Evolutionary conservation across 2,888 invertebrate species (phyloP).

Genomic region (Glaucopsyche alexis): DNA sequence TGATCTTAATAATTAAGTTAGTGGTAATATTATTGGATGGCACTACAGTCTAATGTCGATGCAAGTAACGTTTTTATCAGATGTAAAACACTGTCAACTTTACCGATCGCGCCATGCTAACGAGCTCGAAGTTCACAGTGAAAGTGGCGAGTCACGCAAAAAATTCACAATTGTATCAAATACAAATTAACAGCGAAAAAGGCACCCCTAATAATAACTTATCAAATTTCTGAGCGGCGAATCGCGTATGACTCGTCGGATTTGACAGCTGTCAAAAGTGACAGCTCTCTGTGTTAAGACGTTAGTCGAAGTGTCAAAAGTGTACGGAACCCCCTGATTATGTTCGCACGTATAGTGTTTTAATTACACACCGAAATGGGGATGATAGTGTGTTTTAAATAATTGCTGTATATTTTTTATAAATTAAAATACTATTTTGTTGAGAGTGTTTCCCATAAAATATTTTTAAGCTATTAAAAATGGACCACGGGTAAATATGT

Average conservation of each 20-base stretch:
- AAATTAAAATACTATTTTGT: background rate
- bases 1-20: no score
- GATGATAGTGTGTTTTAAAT: slow-evolving; percentile 36
- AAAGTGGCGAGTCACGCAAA: slow-evolving; percentile 61
- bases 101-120: slow-evolving; percentile 16
- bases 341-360: slow-evolving; percentile 62
- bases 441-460: background rate
- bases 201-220: slow-evolving; percentile 66
- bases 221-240: slow-evolving; percentile 55
- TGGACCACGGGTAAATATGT: background rate
- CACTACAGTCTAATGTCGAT: background rate
- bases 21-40: no score
- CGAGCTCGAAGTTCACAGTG: slow-evolving; percentile 37
- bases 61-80: background rate
- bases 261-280: slow-evolving; percentile 56
- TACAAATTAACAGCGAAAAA: slow-evolving; percentile 56
- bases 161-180: slow-evolving; percentile 38
- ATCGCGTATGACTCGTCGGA: slow-evolving; percentile 60
- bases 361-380: slow-evolving; percentile 62
- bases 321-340: slow-evolving; percentile 64
- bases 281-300: slow-evolving; percentile 60
- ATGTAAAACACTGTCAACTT: background rate
- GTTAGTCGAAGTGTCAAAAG: slow-evolving; percentile 55
- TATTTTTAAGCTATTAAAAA: background rate
- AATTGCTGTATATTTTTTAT: slow-evolving; percentile 11